Evolutionary conservation across 1,140 invertebrate genomes (phyloP).

Genomic region (Agrilus planipennis): DNA sequence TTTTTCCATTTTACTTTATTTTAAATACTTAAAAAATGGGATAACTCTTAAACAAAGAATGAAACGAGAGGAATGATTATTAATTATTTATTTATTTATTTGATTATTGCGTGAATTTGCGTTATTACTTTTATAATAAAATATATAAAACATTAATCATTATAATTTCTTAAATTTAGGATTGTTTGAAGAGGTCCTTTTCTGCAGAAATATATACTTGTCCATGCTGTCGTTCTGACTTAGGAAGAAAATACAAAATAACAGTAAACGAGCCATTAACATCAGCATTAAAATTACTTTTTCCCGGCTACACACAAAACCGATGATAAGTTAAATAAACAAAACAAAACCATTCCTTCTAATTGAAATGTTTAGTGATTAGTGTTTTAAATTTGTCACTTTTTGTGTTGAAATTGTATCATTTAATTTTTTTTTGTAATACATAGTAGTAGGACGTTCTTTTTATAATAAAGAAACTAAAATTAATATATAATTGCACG

Average conservation of each 20-base stretch:
- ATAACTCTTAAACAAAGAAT: background rate
- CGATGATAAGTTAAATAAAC: too few species aligned
- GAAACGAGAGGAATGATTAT: background rate
- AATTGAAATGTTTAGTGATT: too few species aligned
- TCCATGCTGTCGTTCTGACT: conserved; percentile 51
- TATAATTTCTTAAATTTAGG: conserved; percentile 27
- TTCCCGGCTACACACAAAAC: conserved; percentile 27
- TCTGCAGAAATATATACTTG: conserved; percentile 50
- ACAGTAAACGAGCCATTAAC: conserved; percentile 44
- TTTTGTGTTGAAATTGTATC: too few species aligned
- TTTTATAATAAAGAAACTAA: too few species aligned
- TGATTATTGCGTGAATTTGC: background rate
- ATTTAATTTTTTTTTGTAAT: too few species aligned
- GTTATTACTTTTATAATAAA: background rate
- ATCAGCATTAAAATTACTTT: conserved; percentile 18
- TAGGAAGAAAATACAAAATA: conserved; percentile 45
- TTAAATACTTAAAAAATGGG: too few species aligned
- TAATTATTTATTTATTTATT: background rate
- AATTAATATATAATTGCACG: too few species aligned
- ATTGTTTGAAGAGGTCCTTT: conserved; percentile 58
- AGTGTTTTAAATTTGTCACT: too few species aligned
- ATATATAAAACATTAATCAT: background rate
- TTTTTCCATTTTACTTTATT: conserved; percentile 1
- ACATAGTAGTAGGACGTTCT: too few species aligned
- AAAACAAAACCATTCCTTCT: too few species aligned